phyloP scores from a whole-genome alignment of 2,888 invertebrate species.

The Lasioglossum marginatum region DNA sequence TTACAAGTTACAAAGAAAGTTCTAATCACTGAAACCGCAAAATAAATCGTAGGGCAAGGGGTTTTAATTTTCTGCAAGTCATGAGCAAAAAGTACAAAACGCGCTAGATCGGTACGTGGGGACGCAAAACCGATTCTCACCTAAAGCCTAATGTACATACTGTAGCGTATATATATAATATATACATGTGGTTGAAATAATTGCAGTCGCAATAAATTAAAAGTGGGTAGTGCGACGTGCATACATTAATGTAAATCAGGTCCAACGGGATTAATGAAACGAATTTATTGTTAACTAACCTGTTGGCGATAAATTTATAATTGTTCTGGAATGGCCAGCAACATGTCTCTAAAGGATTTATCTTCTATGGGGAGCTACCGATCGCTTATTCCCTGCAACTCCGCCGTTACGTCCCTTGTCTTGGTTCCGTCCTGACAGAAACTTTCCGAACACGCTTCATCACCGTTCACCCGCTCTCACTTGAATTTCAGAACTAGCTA shows the following conservation, averaged over 20 bases:
- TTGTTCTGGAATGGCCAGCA: not conserved
- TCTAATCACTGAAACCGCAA: too few species aligned
- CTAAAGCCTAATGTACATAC: too few species aligned
- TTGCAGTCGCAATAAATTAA: not conserved
- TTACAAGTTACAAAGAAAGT: too few species aligned
- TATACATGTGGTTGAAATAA: not conserved
- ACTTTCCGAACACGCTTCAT: constrained; percentile 75
- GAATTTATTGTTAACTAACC: not conserved
- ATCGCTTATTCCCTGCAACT: constrained; percentile 74
- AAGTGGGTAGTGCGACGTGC: not conserved
- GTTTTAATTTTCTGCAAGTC: too few species aligned
- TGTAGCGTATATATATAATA: too few species aligned
- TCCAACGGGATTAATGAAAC: constrained; percentile 1
- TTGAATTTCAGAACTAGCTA: constrained; percentile 82
- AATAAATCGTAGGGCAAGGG: too few species aligned
- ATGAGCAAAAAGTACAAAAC: too few species aligned
- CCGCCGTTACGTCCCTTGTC: constrained; percentile 60
- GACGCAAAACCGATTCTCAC: too few species aligned
- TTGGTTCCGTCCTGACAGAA: constrained; percentile 60
- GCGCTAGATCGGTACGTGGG: too few species aligned
- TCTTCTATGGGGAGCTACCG: constrained; percentile 56
- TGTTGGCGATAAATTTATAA: not conserved
- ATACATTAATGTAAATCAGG: constrained; percentile 5
- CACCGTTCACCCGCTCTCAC: constrained; percentile 67
- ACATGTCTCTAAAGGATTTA: constrained; percentile 57